Evolutionary conservation across 2,888 invertebrate species (phyloP).

Genomic region (Dascillus cervinus): DNA sequence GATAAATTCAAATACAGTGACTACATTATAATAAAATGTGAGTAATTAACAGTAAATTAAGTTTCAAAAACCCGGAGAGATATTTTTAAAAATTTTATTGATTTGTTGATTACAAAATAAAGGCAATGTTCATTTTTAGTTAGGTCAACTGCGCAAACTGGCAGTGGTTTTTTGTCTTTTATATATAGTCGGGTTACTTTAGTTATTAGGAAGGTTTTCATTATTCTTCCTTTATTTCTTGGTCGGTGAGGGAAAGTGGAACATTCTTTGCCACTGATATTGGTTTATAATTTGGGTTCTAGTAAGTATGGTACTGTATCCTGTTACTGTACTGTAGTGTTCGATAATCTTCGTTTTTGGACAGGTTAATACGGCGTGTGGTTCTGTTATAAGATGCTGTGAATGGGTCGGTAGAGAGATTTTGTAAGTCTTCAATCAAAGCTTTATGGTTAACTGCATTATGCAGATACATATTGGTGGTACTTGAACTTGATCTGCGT

Average conservation of each 20-base stretch:
- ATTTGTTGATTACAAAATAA: too few species aligned
- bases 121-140: constrained; percentile 35
- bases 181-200: constrained; percentile 4
- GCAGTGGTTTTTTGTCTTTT: constrained; percentile 4
- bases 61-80: too few species aligned
- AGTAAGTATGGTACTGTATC: constrained; percentile 2
- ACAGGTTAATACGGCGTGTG: constrained; percentile 1
- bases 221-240: constrained; percentile 5
- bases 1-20: too few species aligned
- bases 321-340: constrained; percentile 1
- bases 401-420: background rate
- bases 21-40: too few species aligned
- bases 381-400: constrained; percentile 2
- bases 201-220: background rate
- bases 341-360: constrained; percentile 2
- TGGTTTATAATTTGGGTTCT: constrained; percentile 3
- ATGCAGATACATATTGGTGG: constrained; percentile 4
- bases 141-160: constrained; percentile 14
- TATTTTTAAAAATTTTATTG: too few species aligned
- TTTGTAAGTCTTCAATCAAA: constrained; percentile 4
- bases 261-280: constrained; percentile 5
- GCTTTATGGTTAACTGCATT: constrained; percentile 4
- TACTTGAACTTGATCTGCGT: constrained; percentile 1
- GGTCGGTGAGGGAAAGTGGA: constrained; percentile 3
- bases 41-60: too few species aligned